Evolutionary conservation across 2,888 invertebrate genomes (phyloP).

Genomic region (Coelopa pilipes): DNA sequence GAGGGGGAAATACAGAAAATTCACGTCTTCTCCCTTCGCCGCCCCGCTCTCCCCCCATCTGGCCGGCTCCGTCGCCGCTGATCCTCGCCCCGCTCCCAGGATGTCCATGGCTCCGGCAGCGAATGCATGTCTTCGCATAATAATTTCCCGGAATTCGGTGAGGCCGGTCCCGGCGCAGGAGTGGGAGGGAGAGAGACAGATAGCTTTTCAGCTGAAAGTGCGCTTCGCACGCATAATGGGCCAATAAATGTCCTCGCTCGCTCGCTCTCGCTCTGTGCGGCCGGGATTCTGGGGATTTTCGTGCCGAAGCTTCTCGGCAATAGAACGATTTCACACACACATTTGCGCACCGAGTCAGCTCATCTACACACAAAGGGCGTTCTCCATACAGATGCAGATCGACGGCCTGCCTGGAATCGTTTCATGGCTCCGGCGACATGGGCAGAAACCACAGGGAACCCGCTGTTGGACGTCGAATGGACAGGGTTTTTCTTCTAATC

Average conservation of each 20-base stretch:
- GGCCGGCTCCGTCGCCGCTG: background rate
- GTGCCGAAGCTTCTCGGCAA: background rate
- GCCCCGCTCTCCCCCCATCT: too few species aligned
- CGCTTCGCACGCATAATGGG: slow-evolving; percentile 4
- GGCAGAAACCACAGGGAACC: too few species aligned
- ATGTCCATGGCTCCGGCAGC: background rate
- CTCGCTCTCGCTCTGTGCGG: background rate
- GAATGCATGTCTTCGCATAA: background rate
- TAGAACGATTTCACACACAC: background rate
- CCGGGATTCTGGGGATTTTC: background rate
- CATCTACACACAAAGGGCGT: background rate
- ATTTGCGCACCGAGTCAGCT: background rate
- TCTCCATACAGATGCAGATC: background rate
- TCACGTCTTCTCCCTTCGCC: too few species aligned
- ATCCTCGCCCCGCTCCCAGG: background rate
- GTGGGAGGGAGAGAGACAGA: too few species aligned
- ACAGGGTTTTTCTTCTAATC: too few species aligned
- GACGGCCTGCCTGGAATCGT: background rate
- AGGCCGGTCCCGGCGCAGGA: too few species aligned
- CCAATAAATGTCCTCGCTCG: background rate
- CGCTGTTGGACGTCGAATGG: too few species aligned
- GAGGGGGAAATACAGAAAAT: too few species aligned
- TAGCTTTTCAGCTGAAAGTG: background rate
- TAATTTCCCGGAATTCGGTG: slow-evolving; percentile 3
- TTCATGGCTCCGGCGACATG: background rate